These are phyloP conservation scores for Falco berigora DNA, from an alignment of 2,797 vertebrate genomes.

Conservation along the genomic window DNA sequence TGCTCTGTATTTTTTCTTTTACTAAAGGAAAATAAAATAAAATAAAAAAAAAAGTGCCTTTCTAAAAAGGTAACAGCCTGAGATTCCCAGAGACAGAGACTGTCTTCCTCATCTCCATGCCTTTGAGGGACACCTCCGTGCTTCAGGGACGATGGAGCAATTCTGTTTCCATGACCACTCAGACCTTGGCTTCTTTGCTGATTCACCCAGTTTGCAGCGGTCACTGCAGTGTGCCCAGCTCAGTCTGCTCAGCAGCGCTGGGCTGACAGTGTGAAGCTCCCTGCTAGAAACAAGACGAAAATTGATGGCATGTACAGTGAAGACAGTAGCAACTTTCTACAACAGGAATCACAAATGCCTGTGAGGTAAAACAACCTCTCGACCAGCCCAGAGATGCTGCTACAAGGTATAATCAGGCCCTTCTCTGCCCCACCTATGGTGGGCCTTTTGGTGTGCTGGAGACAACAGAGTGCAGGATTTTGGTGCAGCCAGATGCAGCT, in stretches of 20 bases:
- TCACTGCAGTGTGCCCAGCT: not conserved
- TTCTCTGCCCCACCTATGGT: fast-evolving
- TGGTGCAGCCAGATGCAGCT: not conserved
- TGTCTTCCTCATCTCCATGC: not conserved
- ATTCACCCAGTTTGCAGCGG: not conserved
- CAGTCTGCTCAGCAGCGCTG: not conserved
- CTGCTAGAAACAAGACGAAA: not conserved
- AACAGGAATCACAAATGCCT: not conserved
- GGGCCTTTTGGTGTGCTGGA: not conserved
- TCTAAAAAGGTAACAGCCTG: not conserved
- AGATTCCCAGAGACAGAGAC: not conserved
- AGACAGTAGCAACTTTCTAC: not conserved
- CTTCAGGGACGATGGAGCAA: not conserved
- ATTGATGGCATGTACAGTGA: not conserved
- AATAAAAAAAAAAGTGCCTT: not conserved
- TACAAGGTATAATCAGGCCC: not conserved
- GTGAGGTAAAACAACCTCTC: not conserved
- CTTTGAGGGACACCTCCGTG: not conserved
- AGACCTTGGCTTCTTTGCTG: not conserved
- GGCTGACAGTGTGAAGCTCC: not conserved
- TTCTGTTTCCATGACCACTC: not conserved
- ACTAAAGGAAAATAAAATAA: not conserved
- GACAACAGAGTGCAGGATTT: no score
- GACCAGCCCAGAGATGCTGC: not conserved
- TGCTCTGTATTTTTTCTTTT: not conserved